Evolutionary conservation across 2,888 invertebrate genomes (phyloP).

Genomic region (Acanthacorydalis orientalis): DNA sequence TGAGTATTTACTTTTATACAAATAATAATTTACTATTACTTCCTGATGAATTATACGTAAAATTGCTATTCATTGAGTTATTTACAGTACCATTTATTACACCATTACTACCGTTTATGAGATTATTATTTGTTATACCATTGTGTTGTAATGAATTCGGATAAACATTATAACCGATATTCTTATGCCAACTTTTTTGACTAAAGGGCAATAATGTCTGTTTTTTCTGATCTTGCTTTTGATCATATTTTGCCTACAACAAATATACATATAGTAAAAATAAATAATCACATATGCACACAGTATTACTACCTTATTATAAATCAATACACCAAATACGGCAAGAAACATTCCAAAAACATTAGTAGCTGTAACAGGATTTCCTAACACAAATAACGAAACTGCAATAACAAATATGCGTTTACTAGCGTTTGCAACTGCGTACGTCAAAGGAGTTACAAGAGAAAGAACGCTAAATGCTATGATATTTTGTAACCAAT

Average conservation of each 20-base stretch:
- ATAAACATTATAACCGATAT: constrained; percentile 12
- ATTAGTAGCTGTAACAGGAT: constrained; percentile 80
- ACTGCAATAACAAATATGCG: constrained; percentile 80
- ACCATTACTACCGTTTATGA: neutral
- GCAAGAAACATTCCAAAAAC: constrained; percentile 82
- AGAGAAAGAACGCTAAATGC: constrained; percentile 85
- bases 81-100: constrained; percentile 12
- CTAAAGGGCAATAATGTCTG: constrained; percentile 36
- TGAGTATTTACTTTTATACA: constrained; percentile 9
- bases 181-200: constrained; percentile 29
- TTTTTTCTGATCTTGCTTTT: constrained; percentile 32
- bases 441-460: constrained; percentile 88
- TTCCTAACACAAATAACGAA: constrained; percentile 71
- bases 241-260: constrained; percentile 52
- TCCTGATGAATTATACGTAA: constrained; percentile 16
- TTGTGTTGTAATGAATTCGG: too few species aligned
- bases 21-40: constrained; percentile 22
- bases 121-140: too few species aligned
- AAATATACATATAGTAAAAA: constrained; percentile 4
- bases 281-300: constrained; percentile 22
- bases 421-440: constrained; percentile 90
- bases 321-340: constrained; percentile 73
- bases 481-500: constrained; percentile 88
- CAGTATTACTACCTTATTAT: constrained; percentile 52
- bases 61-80: constrained; percentile 10